Base-by-base conservation (phyloP, 1,140 invertebrate genomes). In the Laupala kohalensis region DNA sequence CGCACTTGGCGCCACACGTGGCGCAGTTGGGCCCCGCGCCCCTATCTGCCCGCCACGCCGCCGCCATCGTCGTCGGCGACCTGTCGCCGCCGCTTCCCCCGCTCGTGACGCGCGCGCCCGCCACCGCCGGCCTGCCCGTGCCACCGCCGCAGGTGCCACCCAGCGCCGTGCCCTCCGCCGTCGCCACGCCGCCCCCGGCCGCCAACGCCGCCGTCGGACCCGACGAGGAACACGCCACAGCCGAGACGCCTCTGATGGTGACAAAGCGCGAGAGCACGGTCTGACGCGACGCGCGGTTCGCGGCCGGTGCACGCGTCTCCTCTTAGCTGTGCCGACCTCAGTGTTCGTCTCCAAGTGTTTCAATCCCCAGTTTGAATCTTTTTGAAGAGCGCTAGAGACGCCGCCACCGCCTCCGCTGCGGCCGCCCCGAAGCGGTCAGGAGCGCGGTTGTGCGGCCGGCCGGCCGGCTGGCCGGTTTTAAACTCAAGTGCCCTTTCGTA, bases 191-290 rank as follows among this genome's bases (percentile, higher is more conserved):
- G 5, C 64, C 75, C 74, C 4, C 75, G 74, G 73, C 76, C 75
- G 69, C 75, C 77, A 24, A 73, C 74, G 26, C 72, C 76, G 24
- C 78, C 79, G 63, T 71, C 80, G 62, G 72, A 15, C 73, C 53
- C 65, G 70, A 75, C 25, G 83, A 84, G 72, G 83, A 84, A 70
- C 83, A 84, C 76, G 80, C 79, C 27, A 81, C 81, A 69, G 80
- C 79, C 69, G 81, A 84, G 77, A 84, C 83, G 72, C 84, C 84
- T 6, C 78, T 84, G 69, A 83, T 84, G 82, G 76, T 83, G 71
- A 80, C 79, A 71, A 85, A 85, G 77, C 78, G 82, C n/a, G 84
- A 84, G 74, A 84, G 83, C 75, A 84, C 83, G 71, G 83, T 85
- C 79, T 84, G 83, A 84, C 83, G 79, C 76, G 78, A 77, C 67